Percentiles rank a stretch among this genome's conserved stretches.
phyloP scores from a whole-genome alignment of 2,113 vertebrate species.

The Lagopus muta region DNA sequence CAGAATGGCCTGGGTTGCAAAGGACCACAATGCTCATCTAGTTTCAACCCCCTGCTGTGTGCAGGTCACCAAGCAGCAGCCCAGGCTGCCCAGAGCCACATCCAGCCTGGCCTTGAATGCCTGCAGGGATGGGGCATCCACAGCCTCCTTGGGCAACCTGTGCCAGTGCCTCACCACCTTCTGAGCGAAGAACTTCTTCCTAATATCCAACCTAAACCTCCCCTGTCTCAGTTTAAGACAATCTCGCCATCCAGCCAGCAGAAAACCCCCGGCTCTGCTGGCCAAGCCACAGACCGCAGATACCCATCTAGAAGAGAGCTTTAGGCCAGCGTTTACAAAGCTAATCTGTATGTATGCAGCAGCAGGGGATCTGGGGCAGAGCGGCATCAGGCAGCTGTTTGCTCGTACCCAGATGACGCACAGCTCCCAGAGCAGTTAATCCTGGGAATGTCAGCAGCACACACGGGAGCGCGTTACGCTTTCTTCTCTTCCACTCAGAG shows the following conservation, averaged over 20 bases:
- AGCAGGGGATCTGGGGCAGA: background rate
- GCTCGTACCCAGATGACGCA: background rate
- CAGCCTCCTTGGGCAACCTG: no score
- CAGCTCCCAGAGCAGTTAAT: background rate
- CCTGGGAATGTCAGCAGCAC: background rate
- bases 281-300: rapidly evolving
- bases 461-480: background rate
- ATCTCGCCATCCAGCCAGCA: rapidly evolving
- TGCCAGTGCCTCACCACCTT: no score
- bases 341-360: background rate
- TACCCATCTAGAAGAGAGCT: background rate
- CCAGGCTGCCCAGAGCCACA: no score
- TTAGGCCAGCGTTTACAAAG: background rate
- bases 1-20: no score
- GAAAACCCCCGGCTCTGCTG: background rate
- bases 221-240: no score
- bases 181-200: no score
- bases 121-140: no score
- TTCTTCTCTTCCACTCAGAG: background rate
- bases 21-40: no score
- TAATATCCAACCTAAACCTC: no score
- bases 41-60: no score
- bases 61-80: no score
- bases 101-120: no score
- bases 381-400: background rate